Evolutionary conservation across 2,113 vertebrate species (phyloP).

Genomic region (Phaetusa simplex): DNA sequence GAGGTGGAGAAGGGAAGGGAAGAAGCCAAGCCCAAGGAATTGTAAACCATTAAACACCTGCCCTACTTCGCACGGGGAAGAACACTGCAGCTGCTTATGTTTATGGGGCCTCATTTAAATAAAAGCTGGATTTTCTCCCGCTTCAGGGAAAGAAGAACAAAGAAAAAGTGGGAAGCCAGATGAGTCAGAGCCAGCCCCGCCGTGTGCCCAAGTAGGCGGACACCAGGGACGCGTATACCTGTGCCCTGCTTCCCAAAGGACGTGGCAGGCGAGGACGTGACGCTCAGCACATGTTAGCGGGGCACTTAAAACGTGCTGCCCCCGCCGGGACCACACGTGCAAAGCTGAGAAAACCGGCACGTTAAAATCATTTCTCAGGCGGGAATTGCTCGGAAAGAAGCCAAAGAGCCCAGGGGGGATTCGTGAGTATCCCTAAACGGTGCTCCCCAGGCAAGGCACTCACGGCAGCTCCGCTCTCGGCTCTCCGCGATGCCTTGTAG

Average conservation of each 20-base stretch:
- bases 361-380: background rate
- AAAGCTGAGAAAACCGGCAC: background rate
- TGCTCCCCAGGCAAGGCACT: background rate
- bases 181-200: background rate
- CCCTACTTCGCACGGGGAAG: background rate
- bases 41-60: background rate
- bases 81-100: background rate
- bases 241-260: background rate
- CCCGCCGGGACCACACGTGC: background rate
- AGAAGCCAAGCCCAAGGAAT: background rate
- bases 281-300: background rate
- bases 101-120: background rate
- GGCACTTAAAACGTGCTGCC: background rate
- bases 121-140: background rate
- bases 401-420: background rate
- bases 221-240: background rate
- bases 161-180: background rate
- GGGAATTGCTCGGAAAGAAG: background rate
- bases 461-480: background rate
- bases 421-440: background rate
- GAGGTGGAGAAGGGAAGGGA: background rate
- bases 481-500: background rate
- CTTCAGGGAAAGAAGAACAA: conserved; percentile 18
- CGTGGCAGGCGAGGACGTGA: background rate
- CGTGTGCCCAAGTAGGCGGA: background rate